Evolutionary conservation across 2,113 vertebrate species (phyloP), one percentile per base, ranked within the genome.

Genomic region (Oxygymnocypris stewartii): DNA sequence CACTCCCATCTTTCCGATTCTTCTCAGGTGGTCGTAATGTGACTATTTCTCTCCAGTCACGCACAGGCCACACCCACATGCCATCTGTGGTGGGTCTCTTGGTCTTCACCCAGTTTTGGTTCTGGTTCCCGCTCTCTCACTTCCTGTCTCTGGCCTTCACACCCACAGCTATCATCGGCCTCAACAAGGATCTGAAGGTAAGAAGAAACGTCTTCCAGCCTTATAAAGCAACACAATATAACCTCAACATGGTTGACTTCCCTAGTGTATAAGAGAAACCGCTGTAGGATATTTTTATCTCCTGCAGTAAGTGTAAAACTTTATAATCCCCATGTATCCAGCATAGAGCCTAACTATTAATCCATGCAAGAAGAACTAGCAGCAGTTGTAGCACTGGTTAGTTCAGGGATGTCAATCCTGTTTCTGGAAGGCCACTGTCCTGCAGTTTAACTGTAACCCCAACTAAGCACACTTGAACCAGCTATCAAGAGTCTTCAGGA

Each of bases 101-200:
- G 90, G 98, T 99, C 92, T 99, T 99, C 90, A 99, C 98, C 75
- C 98, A 99, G 95, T 99, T 99, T 94, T 99, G 98, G 98, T 99
- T 99, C 93, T 99, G 98, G 98, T 99, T 99, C 91, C 98, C 98
- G 0, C 95, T 99, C 79, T 99, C 98, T 57, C 98, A 99, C 90
- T 99, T 99, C 91, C 88, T 99, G 90, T 99, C 98, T 0, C 87
- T 99, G 94, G 95, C 98, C 82, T 99, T 98, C 91, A 98, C 97
- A n/a, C 98, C 98, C 65, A 99, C 98, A 3, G 97, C 97, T 89
- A 98, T 99, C 91, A 99, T 99, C 49, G 96, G 98, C 87, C 98
- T 99, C 88, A 99, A 99, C 95, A 99, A 99, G 90, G 98, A 99
- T 92, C 96, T 99, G 76, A 99, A 99, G 97, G 98, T 99, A 96